Evolutionary conservation across 2,888 invertebrate species (phyloP).

Genomic region (Dynastes hyllus): DNA sequence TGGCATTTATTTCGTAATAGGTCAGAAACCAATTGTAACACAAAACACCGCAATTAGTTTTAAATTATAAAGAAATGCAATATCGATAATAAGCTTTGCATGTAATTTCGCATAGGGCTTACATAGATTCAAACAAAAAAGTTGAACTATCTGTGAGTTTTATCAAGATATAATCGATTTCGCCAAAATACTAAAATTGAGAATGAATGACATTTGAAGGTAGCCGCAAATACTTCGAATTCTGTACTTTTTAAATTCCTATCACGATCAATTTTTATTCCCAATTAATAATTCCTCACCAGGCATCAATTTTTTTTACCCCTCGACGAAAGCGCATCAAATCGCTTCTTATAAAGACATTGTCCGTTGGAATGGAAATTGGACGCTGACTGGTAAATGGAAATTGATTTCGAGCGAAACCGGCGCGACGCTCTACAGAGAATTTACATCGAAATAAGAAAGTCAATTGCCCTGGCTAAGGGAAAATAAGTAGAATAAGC

Average conservation of each 20-base stretch:
- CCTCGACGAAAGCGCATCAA: conserved; percentile 6
- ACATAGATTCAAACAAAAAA: too few species aligned
- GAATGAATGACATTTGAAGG: too few species aligned
- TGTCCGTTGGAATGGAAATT: conserved; percentile 11
- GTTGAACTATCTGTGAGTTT: too few species aligned
- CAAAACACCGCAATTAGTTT: too few species aligned
- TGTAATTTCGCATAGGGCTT: too few species aligned
- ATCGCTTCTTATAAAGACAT: conserved; percentile 15
- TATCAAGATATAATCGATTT: too few species aligned
- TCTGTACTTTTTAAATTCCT: conserved; percentile 6
- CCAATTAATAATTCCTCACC: conserved; percentile 36
- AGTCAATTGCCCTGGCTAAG: conserved; percentile 19
- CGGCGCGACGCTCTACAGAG: conserved; percentile 1
- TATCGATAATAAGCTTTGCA: too few species aligned
- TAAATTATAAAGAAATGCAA: too few species aligned
- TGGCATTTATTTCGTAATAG: too few species aligned
- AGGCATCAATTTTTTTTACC: conserved; percentile 9
- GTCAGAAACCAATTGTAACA: too few species aligned
- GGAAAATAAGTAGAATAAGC: conserved; percentile 38
- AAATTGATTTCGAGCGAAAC: conserved; percentile 34
- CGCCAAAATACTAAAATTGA: too few species aligned
- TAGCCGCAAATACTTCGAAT: not conserved
- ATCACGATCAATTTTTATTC: conserved; percentile 10
- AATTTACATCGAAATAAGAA: conserved; percentile 39
- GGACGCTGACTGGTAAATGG: conserved; percentile 24